phyloP scores from a whole-genome alignment of 2,888 invertebrate species.

The Leptopterna dolabrata region DNA sequence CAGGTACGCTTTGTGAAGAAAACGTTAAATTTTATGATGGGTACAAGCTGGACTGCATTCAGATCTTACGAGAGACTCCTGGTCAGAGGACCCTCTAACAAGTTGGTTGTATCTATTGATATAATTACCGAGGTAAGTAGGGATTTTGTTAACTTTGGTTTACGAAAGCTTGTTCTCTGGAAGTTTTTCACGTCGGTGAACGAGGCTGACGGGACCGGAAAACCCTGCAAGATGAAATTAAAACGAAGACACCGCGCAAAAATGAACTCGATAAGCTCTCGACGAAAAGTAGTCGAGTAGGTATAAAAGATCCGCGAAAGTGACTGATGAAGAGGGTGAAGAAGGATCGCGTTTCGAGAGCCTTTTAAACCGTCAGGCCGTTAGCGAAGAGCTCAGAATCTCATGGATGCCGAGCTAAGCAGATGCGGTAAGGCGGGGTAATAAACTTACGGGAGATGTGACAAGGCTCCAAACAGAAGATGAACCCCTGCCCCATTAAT shows the following conservation, averaged over 20 bases:
- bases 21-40: no score
- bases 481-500: constrained; percentile 48
- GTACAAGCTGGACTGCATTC: no score
- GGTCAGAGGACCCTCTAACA: no score
- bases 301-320: neutral
- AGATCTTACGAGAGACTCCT: no score
- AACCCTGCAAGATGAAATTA: neutral
- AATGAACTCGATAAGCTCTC: neutral
- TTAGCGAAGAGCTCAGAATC: neutral
- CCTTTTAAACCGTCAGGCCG: constrained; percentile 1
- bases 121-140: no score
- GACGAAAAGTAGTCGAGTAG: neutral
- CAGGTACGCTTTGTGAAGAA: no score
- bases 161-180: no score
- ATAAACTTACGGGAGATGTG: constrained; percentile 50
- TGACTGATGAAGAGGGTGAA: neutral
- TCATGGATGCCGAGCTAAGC: neutral
- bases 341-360: neutral
- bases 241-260: neutral
- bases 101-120: no score
- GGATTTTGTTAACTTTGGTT: no score
- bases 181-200: neutral
- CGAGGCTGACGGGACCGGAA: neutral
- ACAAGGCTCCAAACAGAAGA: constrained; percentile 52
- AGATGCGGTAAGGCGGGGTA: constrained; percentile 28